Evolutionary conservation across 2,888 invertebrate genomes (phyloP).

Genomic region (Melipona beecheii): DNA sequence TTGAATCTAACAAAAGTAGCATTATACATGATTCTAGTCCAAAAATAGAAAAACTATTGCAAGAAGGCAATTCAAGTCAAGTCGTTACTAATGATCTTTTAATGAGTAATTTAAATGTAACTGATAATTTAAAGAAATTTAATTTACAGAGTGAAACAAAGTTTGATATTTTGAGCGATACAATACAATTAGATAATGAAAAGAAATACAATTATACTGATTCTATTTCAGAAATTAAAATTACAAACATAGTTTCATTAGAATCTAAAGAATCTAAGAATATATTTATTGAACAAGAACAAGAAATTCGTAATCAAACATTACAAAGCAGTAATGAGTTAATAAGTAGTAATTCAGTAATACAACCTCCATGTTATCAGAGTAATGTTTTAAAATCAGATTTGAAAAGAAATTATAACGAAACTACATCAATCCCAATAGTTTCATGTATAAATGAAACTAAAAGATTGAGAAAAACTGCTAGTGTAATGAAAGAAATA

Average conservation of each 20-base stretch:
- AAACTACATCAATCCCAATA: neutral
- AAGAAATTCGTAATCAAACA: neutral
- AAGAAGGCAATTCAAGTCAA: neutral
- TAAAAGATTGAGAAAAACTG: slow-evolving; percentile 31
- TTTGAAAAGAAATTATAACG: slow-evolving; percentile 44
- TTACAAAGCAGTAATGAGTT: neutral
- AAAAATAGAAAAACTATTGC: neutral
- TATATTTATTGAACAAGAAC: slow-evolving; percentile 30
- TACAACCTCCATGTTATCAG: neutral
- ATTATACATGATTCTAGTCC: neutral
- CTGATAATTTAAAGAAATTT: neutral
- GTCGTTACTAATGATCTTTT: neutral
- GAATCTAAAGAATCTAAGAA: slow-evolving; percentile 72
- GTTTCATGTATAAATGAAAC: neutral
- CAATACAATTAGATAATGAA: neutral
- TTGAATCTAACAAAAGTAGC: neutral
- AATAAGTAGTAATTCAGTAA: neutral
- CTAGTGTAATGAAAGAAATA: neutral
- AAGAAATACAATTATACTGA: neutral
- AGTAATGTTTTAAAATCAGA: neutral
- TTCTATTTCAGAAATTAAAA: slow-evolving; percentile 72
- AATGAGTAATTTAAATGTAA: neutral
- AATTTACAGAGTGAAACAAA: neutral
- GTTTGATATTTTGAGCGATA: neutral
- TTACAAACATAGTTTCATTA: slow-evolving; percentile 76